Base-by-base conservation (phyloP, 2,797 vertebrate genomes). In the Mustela erminea region DNA sequence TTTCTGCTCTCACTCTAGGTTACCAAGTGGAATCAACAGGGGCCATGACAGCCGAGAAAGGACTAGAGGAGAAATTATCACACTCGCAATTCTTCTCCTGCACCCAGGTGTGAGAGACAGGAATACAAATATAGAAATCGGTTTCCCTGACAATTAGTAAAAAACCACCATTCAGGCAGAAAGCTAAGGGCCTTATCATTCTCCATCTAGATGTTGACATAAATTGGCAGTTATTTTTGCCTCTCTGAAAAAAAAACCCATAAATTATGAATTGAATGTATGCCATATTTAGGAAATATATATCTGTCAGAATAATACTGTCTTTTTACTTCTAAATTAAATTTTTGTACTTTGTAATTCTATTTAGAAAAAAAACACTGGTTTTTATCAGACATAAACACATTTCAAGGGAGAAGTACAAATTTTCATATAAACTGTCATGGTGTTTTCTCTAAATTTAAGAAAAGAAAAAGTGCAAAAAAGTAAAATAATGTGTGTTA, bases 371-470 rank as follows among this genome's bases (percentile, higher is more conserved):
- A 88, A 88, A 95, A 81, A 23, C 7, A 78, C 54, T 81, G 29
- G 6, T 81, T 88, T 85, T 90, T 80, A 84, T 58, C 52, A 75
- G 43, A 70, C 15, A 80, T 52, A 80, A 93, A 93, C 82, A 96
- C 60, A 90, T 93, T 94, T 94, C 15, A 72, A 32, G 7, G 23
- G 58, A 74, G 62, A 87, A 83, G 7, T 58, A 82, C 32, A 2
- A 49, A 49, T 92, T 85, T 92, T 54, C 74, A 89, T n/a, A 66
- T 56, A 82, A 82, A 49, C 35, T 54, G 14, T n/a, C 46, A 86
- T 54, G 32, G 14, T 2, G 29, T 87, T 94, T 88, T 97, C 14
- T 85, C 49, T 60, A 52, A 72, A 13, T 85, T 93, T 6, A 95
- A n/a, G n/a, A 12, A n/a, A 86, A 74, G 29, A 56, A 90, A 95